Base-by-base conservation (phyloP, 2,797 vertebrate species). In the Lutjanus campechanus region DNA sequence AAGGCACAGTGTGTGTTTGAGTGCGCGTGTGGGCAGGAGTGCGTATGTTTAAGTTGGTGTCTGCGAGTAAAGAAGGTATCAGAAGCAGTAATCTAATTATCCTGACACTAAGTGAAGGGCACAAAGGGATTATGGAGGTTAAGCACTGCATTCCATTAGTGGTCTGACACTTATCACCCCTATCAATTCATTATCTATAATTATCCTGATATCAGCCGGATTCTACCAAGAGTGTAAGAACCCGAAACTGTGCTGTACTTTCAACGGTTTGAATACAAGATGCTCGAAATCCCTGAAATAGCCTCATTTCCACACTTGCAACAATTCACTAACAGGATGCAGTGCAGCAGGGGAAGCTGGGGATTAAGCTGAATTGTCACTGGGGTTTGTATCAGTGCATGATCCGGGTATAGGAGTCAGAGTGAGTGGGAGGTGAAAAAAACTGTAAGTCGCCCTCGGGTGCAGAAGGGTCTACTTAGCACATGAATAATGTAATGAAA, bases 111-210 rank as follows among this genome's bases (percentile, higher is more conserved):
- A 93, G 85, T 92, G 89, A 92, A 90, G 91, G 92, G 85, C 91
- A 84, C 83, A 82, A 73, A 83, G 75, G 90, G 91, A 92, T 93
- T 94, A 90, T 76, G 71, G 87, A 88, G 94, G 90, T 89, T 93
- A 93, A 94, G 85, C 85, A 86, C 85, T 86, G 76, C 85, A 90
- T 95, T 92, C 93, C 91, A 94, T 95, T 94, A 93, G 91, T 85
- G 66, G 81, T 82, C 88, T 92, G 89, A 91, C 91, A 91, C 91
- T 86, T 86, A 90, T 91, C 89, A 88, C 85, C 90, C 73, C 77
- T 73, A 89, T 92, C 89, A 92, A 93, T 94, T 92, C 85, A 95
- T 95, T 94, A 92, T 90, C 86, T 87, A 82, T 89, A 89, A 93
- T 93, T 89, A 93, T 86, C 84, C 68, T 62, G 64, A 90, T 90